Percentiles rank a stretch among this genome's conserved stretches.
Evolutionary conservation across 2,888 invertebrate genomes (phyloP).

Genomic region (Ceraclea dissimilis): DNA sequence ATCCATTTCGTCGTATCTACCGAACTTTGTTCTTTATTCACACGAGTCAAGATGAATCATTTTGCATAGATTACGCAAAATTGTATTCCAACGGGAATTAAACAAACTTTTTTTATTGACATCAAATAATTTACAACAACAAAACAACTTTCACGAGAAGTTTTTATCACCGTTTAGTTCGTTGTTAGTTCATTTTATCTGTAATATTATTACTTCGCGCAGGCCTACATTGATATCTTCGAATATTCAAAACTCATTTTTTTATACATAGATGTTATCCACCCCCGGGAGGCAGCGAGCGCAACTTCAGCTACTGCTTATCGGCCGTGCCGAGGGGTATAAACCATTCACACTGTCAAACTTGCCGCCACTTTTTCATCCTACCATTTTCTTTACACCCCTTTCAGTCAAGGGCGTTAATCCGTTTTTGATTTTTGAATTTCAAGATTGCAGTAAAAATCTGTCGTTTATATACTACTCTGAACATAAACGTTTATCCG

Average conservation of each 20-base stretch:
- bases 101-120: background rate
- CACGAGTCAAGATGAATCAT: no score
- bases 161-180: background rate
- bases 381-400: conserved; percentile 4
- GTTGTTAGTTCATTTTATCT: background rate
- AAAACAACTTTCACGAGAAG: background rate
- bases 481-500: no score
- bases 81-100: background rate
- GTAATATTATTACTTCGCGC: background rate
- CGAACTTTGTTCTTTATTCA: no score
- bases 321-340: conserved; percentile 18
- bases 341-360: conserved; percentile 23
- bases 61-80: no score
- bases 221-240: background rate
- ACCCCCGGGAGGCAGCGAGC: background rate
- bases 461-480: no score
- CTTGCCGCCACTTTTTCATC: conserved; percentile 17
- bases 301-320: conserved; percentile 10
- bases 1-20: no score
- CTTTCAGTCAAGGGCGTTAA: background rate
- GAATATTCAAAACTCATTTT: background rate
- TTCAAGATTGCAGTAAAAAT: no score
- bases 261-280: background rate
- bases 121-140: background rate
- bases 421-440: no score